These are phyloP conservation scores for Percopsis transmontana DNA, from an alignment of 2,113 vertebrate genomes.

Conservation along the genomic window DNA sequence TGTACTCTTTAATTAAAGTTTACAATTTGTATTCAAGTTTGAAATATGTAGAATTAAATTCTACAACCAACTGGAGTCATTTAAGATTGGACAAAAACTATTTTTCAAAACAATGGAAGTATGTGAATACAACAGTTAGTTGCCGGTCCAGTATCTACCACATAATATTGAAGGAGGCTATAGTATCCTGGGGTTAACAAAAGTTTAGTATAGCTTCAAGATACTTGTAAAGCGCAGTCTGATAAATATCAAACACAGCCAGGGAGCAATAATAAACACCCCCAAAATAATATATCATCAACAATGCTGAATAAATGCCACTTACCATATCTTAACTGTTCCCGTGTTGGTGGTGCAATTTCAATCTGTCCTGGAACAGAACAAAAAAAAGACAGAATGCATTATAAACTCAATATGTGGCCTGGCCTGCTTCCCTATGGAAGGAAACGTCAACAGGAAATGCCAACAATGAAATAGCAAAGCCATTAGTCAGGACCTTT, in stretches of 20 bases:
- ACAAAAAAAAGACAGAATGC: conserved; percentile 1
- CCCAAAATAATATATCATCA: background rate
- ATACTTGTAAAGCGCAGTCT: too few relatives aligned
- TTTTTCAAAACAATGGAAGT: too few relatives aligned
- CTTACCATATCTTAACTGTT: conserved; percentile 73
- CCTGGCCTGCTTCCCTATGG: background rate
- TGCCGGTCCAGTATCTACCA: too few relatives aligned
- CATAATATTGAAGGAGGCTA: too few relatives aligned
- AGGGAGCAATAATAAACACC: background rate
- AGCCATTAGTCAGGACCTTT: conserved; percentile 12
- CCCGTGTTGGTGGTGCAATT: conserved; percentile 64
- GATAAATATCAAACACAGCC: background rate
- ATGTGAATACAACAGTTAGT: too few relatives aligned
- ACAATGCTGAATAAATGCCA: background rate
- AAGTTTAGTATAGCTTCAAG: too few relatives aligned
- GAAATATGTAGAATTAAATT: too few relatives aligned
- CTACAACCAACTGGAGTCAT: too few relatives aligned
- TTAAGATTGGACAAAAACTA: too few relatives aligned
- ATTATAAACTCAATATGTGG: conserved; percentile 17
- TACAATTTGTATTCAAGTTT: too few relatives aligned
- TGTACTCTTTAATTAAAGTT: too few relatives aligned
- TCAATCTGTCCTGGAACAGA: conserved; percentile 62
- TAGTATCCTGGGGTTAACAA: too few relatives aligned
- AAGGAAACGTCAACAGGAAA: conserved; percentile 2
- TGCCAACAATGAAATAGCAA: conserved; percentile 27